A percentile compares a stretch with the other conserved stretches of the same genome.
Evolutionary conservation across 2,888 invertebrate species (phyloP).

Genomic region (Torymus texanus): DNA sequence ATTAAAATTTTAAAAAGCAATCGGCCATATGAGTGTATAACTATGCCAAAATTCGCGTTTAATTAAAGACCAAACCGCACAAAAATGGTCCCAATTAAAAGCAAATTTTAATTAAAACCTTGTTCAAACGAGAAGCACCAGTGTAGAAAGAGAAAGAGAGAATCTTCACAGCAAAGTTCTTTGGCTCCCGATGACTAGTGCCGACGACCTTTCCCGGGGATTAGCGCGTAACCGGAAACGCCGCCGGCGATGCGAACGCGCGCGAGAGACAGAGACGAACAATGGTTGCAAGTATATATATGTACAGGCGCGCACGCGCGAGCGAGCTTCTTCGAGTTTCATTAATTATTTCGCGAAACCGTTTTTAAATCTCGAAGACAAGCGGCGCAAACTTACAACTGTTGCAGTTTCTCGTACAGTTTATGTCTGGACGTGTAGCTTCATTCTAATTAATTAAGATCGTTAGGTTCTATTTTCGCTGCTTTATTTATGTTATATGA

Average conservation of each 20-base stretch:
- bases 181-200: conserved; percentile 20
- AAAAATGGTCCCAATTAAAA: conserved; percentile 26
- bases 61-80: not conserved
- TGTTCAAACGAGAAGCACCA: not conserved
- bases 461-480: too few species aligned
- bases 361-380: not conserved
- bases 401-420: not conserved
- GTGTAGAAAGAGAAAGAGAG: too few species aligned
- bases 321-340: conserved; percentile 39
- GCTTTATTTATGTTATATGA: too few species aligned
- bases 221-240: conserved; percentile 46
- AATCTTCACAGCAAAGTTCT: not conserved
- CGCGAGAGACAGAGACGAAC: conserved; percentile 21
- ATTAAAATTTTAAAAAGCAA: too few species aligned
- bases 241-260: conserved; percentile 7
- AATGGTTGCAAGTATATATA: not conserved
- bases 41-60: not conserved
- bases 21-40: too few species aligned
- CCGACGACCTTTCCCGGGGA: conserved; percentile 39
- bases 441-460: too few species aligned
- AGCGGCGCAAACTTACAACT: conserved; percentile 1
- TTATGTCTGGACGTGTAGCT: not conserved
- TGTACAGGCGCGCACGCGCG: too few species aligned
- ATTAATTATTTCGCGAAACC: conserved; percentile 47
- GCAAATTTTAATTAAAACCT: conserved; percentile 35